These are phyloP conservation scores for Dermochelys coriacea DNA, from an alignment of 2,797 vertebrate genomes.

Conservation along the genomic window DNA sequence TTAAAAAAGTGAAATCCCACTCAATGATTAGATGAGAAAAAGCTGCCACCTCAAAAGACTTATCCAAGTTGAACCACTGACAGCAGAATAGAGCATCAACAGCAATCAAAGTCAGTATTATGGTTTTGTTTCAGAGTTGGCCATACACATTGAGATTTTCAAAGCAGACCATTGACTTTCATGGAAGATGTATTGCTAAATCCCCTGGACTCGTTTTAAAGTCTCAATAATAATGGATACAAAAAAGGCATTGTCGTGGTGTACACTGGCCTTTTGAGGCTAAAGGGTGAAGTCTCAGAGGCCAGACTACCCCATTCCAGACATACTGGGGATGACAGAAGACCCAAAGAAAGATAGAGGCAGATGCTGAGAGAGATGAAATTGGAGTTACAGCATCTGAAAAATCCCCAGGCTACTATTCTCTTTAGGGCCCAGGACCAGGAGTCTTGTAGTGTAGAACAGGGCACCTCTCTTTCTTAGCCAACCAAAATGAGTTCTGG, in stretches of 20 bases:
- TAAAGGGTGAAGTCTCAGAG: neutral
- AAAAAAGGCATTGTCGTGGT: neutral
- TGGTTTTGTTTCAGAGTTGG: neutral
- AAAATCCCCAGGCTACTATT: neutral
- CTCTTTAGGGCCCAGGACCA: accelerated
- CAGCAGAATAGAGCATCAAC: neutral
- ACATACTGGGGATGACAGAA: neutral
- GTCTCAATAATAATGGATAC: neutral
- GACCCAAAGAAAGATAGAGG: neutral
- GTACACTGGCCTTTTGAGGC: neutral
- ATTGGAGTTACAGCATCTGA: neutral
- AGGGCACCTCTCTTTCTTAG: neutral
- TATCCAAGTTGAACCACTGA: neutral
- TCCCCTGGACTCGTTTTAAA: neutral
- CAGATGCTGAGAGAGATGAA: neutral
- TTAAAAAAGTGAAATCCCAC: neutral
- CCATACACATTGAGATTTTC: neutral
- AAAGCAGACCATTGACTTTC: neutral
- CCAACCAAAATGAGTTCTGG: accelerated
- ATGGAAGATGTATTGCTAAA: neutral
- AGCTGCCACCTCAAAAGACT: neutral
- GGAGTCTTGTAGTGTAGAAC: neutral
- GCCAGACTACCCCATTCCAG: neutral
- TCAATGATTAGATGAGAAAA: neutral
- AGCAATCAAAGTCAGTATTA: neutral